Evolutionary conservation across 2,888 invertebrate species (phyloP), one percentile per base, ranked within the genome.

Genomic region (Leuctra nigra): DNA sequence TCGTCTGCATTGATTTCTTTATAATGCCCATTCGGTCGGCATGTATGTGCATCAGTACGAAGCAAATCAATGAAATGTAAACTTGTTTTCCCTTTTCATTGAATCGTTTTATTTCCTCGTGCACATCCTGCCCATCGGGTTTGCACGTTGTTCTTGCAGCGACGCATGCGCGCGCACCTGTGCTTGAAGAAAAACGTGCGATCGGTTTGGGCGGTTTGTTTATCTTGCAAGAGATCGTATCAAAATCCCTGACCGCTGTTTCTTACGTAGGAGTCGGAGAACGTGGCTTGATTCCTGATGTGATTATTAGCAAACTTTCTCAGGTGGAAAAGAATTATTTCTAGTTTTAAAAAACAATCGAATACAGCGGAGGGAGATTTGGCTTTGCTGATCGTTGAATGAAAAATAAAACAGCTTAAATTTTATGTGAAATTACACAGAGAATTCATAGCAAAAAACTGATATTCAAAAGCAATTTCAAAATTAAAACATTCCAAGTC

Each of bases 191-290:
- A 39, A 39, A 14, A 4, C 39, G 2, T 9, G n/a, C n/a, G n/a
- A n/a, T n/a, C n/a, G n/a, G n/a, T n/a, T n/a, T n/a, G n/a, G 11
- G 39, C 39, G 39, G 39, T 7, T 7, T 20, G 39, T 20, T 39
- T 16, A 39, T 39, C n/a, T n/a, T n/a, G n/a, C 39, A 39, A 39
- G 20, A 39, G 39, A 39, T 39, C 39, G 20, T 39, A 39, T 39
- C 39, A n/a, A n/a, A n/a, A n/a, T n/a, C n/a, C 14, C 39, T 39
- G 39, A 20, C 16, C n/a, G n/a, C n/a, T n/a, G 16, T 16, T 39
- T 39, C 20, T 39, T 39, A 20, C 39, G 39, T 39, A 39, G 39
- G 39, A 39, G 39, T 39, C 20, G 39, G 13, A 7, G 39, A 2
- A 18, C 39, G 39, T 39, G 39, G 39, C 13, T 20, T 18, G 39